A percentile compares a stretch with the other conserved stretches of the same genome.
Conservation (phyloP, 2,888 invertebrate species). For the Melanargia galathea region DNA sequence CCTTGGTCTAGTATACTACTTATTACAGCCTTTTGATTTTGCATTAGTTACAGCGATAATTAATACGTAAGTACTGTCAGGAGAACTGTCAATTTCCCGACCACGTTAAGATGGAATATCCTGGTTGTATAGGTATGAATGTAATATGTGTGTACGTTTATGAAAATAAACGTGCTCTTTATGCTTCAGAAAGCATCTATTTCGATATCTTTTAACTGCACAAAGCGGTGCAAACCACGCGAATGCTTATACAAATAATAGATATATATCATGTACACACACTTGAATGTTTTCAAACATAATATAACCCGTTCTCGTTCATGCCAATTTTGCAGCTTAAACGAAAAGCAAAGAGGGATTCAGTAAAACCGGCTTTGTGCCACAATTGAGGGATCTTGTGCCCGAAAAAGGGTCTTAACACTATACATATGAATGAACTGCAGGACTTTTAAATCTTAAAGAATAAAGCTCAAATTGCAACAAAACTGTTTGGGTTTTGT, state of each 20-base stretch:
- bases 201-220: neutral
- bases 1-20: too few relatives aligned
- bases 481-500: neutral
- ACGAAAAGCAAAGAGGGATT: constrained; percentile 40
- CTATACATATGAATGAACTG: constrained; percentile 1
- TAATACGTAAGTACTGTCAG: too few relatives aligned
- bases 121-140: too few relatives aligned
- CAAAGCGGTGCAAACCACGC: neutral
- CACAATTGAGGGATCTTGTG: constrained; percentile 41
- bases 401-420: constrained; percentile 28
- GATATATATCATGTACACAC: neutral
- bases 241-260: neutral
- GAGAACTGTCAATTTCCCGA: neutral
- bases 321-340: constrained; percentile 42
- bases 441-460: neutral
- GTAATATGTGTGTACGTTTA: neutral
- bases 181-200: neutral
- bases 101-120: too few relatives aligned
- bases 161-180: too few relatives aligned
- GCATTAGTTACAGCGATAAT: neutral
- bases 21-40: neutral
- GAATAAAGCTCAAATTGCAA: constrained; percentile 10
- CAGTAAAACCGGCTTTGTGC: constrained; percentile 43
- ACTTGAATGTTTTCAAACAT: constrained; percentile 29
- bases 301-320: constrained; percentile 33